Evolutionary conservation across 2,888 invertebrate species (phyloP), one percentile per base, ranked within the genome.

Genomic region (Oligia latruncula): DNA sequence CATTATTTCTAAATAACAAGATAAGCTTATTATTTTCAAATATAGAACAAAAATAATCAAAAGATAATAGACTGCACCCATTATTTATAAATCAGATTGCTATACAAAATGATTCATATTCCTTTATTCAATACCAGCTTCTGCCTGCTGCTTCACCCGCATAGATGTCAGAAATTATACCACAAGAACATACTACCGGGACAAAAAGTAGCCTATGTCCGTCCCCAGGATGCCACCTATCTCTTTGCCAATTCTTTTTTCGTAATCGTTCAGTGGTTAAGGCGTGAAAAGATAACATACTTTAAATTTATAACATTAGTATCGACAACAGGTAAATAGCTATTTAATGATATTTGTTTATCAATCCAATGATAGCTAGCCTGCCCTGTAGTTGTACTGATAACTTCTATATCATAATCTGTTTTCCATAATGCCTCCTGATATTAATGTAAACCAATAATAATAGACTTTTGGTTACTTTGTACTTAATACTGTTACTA

Each of bases 361-460:
- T 87, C 85, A 79, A 46, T 84, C 17, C n/a, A 35, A 60, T 86
- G 88, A 88, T 88, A 89, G 77, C 52, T 23, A 29, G 40, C 35
- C 43, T 70, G 70, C 62, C 66, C 49, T 67, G 49, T 75, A 60
- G 68, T 65, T 79, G 58, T n/a, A 64, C 55, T 73, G 86, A 86
- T 88, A 86, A 89, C 52, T 40, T 17, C 8, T 17, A 52, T 83
- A 86, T 78, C 75, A 79, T 88, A 83, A 89, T 86, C 78, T 55
- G 55, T 84, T 83, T 80, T 80, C 76, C 87, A 90, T 85, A 76
- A 78, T 83, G 46, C 76, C 49, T 62, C n/a, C 8, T 66, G 73
- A 60, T 29, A 66, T 35, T 29, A 23, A 20, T 49, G n/a, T 75
- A 20, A 58, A 66, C 17, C 70, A 82, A 67, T 73, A 74, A n/a